A percentile compares a stretch with the other conserved stretches of the same genome.
phyloP scores from a whole-genome alignment of 1,140 invertebrate genomes.

The Alviniconcha marisindica region DNA sequence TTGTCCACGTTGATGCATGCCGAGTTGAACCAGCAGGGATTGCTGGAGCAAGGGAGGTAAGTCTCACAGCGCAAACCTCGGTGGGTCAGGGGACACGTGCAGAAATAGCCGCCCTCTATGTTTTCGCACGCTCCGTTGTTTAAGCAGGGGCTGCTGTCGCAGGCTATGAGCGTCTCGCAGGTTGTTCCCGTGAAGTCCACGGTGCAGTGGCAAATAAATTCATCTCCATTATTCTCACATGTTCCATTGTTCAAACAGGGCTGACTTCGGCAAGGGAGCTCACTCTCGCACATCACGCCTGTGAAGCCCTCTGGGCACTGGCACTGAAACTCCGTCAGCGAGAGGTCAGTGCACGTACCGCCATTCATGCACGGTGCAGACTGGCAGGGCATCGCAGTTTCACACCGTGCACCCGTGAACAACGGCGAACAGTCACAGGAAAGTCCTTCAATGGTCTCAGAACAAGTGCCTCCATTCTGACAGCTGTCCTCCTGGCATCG shows the following conservation, averaged over 20 bases:
- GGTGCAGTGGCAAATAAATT: constrained; percentile 47
- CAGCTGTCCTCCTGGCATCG: constrained; percentile 87
- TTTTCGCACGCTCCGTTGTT: constrained; percentile 35
- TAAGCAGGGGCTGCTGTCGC: constrained; percentile 35
- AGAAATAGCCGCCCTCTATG: constrained; percentile 40
- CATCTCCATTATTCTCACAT: constrained; percentile 43
- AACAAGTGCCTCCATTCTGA: constrained; percentile 80
- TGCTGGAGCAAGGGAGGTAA: constrained; percentile 50
- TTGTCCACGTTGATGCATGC: constrained; percentile 33
- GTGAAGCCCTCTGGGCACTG: constrained; percentile 52
- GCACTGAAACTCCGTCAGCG: constrained; percentile 63
- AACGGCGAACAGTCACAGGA: constrained; percentile 44
- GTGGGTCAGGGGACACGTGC: constrained; percentile 50
- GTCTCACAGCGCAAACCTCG: constrained; percentile 59
- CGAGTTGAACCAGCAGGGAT: constrained; percentile 61
- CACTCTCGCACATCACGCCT: constrained; percentile 67
- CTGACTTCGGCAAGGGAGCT: constrained; percentile 53
- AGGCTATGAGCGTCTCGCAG: constrained; percentile 36
- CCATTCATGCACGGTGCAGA: constrained; percentile 60
- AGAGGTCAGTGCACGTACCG: constrained; percentile 68
- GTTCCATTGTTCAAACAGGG: constrained; percentile 55
- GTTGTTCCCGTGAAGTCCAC: constrained; percentile 39
- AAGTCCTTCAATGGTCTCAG: constrained; percentile 28
- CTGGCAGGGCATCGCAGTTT: constrained; percentile 50
- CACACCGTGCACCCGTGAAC: constrained; percentile 59